Evolutionary conservation across 1,140 invertebrate genomes (phyloP).

Genomic region (Zophobas atratus): DNA sequence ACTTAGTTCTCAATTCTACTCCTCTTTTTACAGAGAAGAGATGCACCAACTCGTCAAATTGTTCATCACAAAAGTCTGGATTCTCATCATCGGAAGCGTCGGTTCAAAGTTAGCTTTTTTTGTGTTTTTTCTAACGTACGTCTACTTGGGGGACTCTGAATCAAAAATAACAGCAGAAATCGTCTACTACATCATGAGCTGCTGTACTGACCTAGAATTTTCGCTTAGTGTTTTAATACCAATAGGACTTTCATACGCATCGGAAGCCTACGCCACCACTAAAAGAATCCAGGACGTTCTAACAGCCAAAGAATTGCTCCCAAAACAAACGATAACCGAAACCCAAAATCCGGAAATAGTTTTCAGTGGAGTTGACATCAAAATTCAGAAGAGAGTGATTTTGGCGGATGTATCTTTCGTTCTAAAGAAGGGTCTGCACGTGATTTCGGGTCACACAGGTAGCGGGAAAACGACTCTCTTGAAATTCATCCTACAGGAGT

Average conservation of each 20-base stretch:
- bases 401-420: slow-evolving; percentile 75
- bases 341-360: slow-evolving; percentile 51
- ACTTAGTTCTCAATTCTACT: slow-evolving; percentile 37
- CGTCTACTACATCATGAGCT: slow-evolving; percentile 82
- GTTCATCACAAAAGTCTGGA: slow-evolving; percentile 55
- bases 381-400: slow-evolving; percentile 66
- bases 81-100: slow-evolving; percentile 68
- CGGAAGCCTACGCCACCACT: slow-evolving; percentile 65
- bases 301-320: slow-evolving; percentile 53
- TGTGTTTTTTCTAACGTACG: slow-evolving; percentile 78
- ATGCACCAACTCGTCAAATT: slow-evolving; percentile 51
- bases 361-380: slow-evolving; percentile 50
- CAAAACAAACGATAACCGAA: slow-evolving; percentile 9
- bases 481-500: slow-evolving; percentile 79
- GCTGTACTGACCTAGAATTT: slow-evolving; percentile 81
- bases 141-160: slow-evolving; percentile 73
- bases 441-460: slow-evolving; percentile 84
- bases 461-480: slow-evolving; percentile 84
- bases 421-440: slow-evolving; percentile 74
- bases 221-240: slow-evolving; percentile 82
- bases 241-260: slow-evolving; percentile 74
- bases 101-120: slow-evolving; percentile 74
- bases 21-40: slow-evolving; percentile 57
- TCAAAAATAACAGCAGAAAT: slow-evolving; percentile 79
- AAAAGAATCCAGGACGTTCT: slow-evolving; percentile 57